These are phyloP conservation scores for Andrena minutula DNA, from an alignment of 2,888 invertebrate species.

Conservation along the genomic window DNA sequence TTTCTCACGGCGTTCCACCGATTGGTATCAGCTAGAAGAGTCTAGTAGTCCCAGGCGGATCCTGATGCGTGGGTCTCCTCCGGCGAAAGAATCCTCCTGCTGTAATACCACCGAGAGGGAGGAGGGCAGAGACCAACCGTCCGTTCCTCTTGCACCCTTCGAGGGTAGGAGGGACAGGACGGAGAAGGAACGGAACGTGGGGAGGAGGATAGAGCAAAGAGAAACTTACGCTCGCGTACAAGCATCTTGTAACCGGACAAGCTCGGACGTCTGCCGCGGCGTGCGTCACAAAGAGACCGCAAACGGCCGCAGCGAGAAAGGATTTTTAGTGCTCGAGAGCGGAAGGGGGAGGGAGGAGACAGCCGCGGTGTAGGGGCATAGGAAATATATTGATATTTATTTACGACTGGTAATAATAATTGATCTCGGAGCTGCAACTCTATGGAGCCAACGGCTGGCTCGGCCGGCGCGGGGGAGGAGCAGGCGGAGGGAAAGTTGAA, in stretches of 20 bases:
- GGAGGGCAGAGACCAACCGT: constrained; percentile 16
- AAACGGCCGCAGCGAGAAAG: constrained; percentile 68
- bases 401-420: constrained; percentile 80
- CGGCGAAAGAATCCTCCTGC: constrained; percentile 60
- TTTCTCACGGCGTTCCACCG: constrained; percentile 55
- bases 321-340: constrained; percentile 71
- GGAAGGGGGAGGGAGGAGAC: constrained; percentile 4
- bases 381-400: constrained; percentile 78
- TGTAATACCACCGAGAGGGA: constrained; percentile 56
- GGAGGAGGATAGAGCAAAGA: constrained; percentile 65
- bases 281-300: constrained; percentile 78
- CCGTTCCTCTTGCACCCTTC: constrained; percentile 29
- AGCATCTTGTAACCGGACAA: constrained; percentile 74
- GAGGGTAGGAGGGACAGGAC: constrained; percentile 13
- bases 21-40: constrained; percentile 55
- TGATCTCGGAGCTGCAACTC: constrained; percentile 74
- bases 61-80: constrained; percentile 53
- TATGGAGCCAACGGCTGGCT: constrained; percentile 54
- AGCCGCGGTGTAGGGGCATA: constrained; percentile 56
- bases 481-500: constrained; percentile 1
- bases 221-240: constrained; percentile 71
- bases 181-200: constrained; percentile 15
- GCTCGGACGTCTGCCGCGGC: constrained; percentile 72
- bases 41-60: constrained; percentile 30
- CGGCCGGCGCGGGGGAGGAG: constrained; percentile 18